Evolutionary conservation across 2,797 vertebrate species (phyloP).

Genomic region (Pseudomugil tenellus): DNA sequence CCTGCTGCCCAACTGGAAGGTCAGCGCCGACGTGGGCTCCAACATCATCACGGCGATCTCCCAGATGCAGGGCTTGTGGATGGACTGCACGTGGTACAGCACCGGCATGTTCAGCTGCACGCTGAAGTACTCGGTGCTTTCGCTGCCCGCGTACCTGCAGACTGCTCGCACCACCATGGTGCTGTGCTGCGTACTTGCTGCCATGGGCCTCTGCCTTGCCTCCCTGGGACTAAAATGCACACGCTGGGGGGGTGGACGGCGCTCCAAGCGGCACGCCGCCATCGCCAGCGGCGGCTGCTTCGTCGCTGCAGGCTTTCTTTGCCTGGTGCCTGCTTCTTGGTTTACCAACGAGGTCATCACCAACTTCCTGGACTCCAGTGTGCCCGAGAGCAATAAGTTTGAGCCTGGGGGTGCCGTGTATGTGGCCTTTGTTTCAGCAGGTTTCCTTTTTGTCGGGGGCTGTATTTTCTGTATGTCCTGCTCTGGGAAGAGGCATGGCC

Average conservation of each 20-base stretch:
- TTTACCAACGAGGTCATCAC: slow-evolving; percentile 94
- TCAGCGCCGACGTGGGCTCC: slow-evolving; percentile 88
- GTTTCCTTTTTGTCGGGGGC: slow-evolving; percentile 88
- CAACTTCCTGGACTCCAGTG: slow-evolving; percentile 88
- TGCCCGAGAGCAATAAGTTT: slow-evolving; percentile 92
- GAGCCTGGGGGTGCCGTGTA: slow-evolving; percentile 95
- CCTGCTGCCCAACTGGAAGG: slow-evolving; percentile 95
- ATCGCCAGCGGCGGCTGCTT: slow-evolving; percentile 91
- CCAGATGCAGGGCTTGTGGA: slow-evolving; percentile 96
- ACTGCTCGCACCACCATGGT: slow-evolving; percentile 94
- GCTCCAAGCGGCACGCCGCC: slow-evolving; percentile 87
- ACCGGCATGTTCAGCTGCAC: slow-evolving; percentile 97
- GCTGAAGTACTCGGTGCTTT: slow-evolving; percentile 89
- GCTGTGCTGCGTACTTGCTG: slow-evolving; percentile 90
- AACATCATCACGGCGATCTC: slow-evolving; percentile 93
- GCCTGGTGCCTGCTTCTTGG: slow-evolving; percentile 93
- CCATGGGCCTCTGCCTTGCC: slow-evolving; percentile 89
- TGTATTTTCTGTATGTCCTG: slow-evolving; percentile 92
- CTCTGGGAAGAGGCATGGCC: slow-evolving; percentile 83
- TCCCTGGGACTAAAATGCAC: slow-evolving; percentile 94
- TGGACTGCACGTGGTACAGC: slow-evolving; percentile 99
- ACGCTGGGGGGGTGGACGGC: slow-evolving; percentile 86
- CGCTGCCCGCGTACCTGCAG: slow-evolving; percentile 90
- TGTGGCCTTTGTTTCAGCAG: slow-evolving; percentile 90
- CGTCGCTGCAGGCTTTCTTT: slow-evolving; percentile 87